phyloP scores from a whole-genome alignment of 2,113 vertebrate genomes.

The Pao palembangensis region DNA sequence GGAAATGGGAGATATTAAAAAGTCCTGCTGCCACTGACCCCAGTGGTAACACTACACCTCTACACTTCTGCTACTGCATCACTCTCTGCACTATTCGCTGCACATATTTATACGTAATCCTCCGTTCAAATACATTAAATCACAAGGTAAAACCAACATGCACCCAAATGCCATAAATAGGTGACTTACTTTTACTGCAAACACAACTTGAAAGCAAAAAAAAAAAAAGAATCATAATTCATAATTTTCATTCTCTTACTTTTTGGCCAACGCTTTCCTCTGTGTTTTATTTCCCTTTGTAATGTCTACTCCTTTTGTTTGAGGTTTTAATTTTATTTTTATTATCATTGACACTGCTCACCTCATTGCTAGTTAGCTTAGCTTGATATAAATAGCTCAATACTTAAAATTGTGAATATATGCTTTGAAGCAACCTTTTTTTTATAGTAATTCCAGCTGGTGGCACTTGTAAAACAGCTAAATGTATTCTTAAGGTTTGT shows the following conservation, averaged over 20 bases:
- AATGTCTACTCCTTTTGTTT: no score
- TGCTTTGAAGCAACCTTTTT: not conserved
- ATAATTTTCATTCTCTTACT: no score
- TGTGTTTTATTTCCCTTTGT: no score
- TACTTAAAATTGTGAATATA: not conserved
- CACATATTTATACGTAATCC: not conserved
- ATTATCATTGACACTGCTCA: not conserved
- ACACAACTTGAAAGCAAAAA: no score
- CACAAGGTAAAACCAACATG: not conserved
- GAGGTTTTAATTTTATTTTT: no score
- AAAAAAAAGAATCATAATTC: no score
- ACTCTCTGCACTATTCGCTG: slow-evolving; percentile 6
- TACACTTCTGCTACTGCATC: slow-evolving; percentile 38
- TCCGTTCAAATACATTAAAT: not conserved
- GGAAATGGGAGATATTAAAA: slow-evolving; percentile 63
- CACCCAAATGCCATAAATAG: no score
- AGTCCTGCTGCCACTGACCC: slow-evolving; percentile 63
- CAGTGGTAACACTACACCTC: slow-evolving; percentile 28
- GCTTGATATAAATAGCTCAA: slow-evolving; percentile 1
- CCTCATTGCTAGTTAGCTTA: not conserved
- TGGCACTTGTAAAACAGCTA: not conserved
- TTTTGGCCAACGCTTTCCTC: no score
- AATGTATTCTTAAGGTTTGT: no score
- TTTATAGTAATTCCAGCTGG: not conserved
- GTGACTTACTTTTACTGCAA: no score